Conservation (phyloP, 2,888 invertebrate species). For the Metalampra italica region DNA sequence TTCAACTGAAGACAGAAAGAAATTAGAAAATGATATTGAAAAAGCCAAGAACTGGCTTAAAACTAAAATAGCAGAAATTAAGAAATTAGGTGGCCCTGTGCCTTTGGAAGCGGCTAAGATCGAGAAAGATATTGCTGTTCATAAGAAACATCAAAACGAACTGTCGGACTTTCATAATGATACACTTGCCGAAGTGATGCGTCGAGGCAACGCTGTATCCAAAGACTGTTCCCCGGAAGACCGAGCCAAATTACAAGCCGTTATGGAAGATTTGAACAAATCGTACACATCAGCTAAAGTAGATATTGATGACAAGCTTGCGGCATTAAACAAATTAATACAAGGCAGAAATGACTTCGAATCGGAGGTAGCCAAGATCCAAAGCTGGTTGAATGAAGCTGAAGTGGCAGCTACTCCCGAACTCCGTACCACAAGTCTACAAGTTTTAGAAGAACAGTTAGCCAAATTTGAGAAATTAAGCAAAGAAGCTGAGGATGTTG, state of each 20-base stretch:
- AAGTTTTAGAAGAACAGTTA: conserved; percentile 91
- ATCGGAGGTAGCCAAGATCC: conserved; percentile 86
- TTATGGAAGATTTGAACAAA: conserved; percentile 83
- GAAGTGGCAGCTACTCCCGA: conserved; percentile 92
- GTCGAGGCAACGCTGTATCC: conserved; percentile 86
- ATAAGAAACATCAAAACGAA: conserved; percentile 86
- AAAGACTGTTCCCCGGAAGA: conserved; percentile 90
- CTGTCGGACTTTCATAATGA: conserved; percentile 88
- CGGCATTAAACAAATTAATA: conserved; percentile 84
- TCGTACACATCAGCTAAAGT: conserved; percentile 86
- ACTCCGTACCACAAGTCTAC: conserved; percentile 87
- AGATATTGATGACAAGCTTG: conserved; percentile 85
- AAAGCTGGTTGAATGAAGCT: conserved; percentile 94
- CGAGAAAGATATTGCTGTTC: conserved; percentile 88
- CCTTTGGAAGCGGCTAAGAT: conserved; percentile 89
- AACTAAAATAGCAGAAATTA: conserved; percentile 85
- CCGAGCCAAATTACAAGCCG: conserved; percentile 80
- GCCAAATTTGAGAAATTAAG: conserved; percentile 90
- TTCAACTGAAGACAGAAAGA: conserved; percentile 84
- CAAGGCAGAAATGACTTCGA: conserved; percentile 90
- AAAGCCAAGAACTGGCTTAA: conserved; percentile 90
- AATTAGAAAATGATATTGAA: conserved; percentile 87
- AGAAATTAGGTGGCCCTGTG: conserved; percentile 85
- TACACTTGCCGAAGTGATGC: conserved; percentile 85
- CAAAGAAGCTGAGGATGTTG: conserved; percentile 84